phyloP scores from a whole-genome alignment of 2,888 invertebrate genomes.

The Tanaodytes sp. region DNA sequence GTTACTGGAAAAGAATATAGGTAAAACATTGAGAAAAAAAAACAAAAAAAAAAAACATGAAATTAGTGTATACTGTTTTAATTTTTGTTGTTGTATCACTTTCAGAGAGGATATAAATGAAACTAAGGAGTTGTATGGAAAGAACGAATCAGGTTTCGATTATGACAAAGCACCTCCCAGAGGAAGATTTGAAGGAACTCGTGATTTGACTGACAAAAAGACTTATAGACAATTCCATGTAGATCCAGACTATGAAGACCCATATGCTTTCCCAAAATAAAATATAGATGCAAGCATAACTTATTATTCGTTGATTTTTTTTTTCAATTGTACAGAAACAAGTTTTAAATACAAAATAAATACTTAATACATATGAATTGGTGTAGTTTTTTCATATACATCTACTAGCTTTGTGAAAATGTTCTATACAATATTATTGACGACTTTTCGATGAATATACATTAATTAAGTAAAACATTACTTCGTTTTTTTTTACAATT shows the following conservation, averaged over 20 bases:
- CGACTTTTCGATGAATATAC: slow-evolving; percentile 1
- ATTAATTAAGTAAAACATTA: slow-evolving; percentile 1
- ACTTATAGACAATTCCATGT: slow-evolving; percentile 22
- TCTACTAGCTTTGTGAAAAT: slow-evolving; percentile 4
- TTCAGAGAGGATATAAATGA: slow-evolving; percentile 81
- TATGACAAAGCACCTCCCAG: slow-evolving; percentile 85
- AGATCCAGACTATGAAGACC: slow-evolving; percentile 81
- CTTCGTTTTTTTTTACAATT: slow-evolving; percentile 6
- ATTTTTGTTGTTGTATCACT: slow-evolving; percentile 12
- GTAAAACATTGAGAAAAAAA: too few relatives aligned
- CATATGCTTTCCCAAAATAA: slow-evolving; percentile 77
- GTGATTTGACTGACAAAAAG: slow-evolving; percentile 85
- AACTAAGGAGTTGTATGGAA: slow-evolving; percentile 79
- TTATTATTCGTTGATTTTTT: slow-evolving; percentile 20
- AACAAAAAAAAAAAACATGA: slow-evolving; percentile 18
- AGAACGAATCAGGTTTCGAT: slow-evolving; percentile 78
- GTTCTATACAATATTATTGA: slow-evolving; percentile 17
- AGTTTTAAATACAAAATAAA: slow-evolving; percentile 45
- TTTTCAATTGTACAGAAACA: slow-evolving; percentile 39
- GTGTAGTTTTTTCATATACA: slow-evolving; percentile 10
- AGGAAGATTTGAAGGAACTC: slow-evolving; percentile 87
- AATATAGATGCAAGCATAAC: not conserved
- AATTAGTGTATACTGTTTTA: slow-evolving; percentile 3
- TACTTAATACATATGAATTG: slow-evolving; percentile 13
- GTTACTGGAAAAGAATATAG: slow-evolving; percentile 81